Evolutionary conservation across 2,888 invertebrate genomes (phyloP).

Genomic region (Nemotelus nigrinus): DNA sequence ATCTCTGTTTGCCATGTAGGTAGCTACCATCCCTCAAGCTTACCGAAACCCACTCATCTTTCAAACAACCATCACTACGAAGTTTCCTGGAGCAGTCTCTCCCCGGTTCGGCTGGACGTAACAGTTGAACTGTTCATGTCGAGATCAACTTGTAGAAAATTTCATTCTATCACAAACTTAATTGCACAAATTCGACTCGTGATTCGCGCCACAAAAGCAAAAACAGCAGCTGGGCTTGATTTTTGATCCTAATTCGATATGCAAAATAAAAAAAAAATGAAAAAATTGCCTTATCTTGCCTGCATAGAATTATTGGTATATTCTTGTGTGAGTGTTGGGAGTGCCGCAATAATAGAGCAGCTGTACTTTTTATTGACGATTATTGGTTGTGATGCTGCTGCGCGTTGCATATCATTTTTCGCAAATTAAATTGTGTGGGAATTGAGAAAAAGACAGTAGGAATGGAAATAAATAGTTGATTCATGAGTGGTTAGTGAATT

Average conservation of each 20-base stretch:
- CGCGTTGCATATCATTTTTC: not conserved
- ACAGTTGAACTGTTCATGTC: not conserved
- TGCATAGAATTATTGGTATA: not conserved
- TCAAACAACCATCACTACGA: too few species aligned
- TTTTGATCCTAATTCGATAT: not conserved
- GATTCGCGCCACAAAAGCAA: slow-evolving; percentile 3
- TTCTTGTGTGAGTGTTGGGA: too few species aligned
- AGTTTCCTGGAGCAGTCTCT: too few species aligned
- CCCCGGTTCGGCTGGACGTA: not conserved
- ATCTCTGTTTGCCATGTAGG: slow-evolving; percentile 15
- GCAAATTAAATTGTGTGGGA: not conserved
- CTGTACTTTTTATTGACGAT: not conserved
- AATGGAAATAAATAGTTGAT: too few species aligned
- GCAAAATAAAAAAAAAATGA: not conserved
- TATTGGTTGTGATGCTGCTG: not conserved
- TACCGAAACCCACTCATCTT: too few species aligned
- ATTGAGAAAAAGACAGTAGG: not conserved
- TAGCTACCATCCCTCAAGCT: not conserved
- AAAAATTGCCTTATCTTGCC: not conserved
- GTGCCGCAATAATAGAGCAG: not conserved
- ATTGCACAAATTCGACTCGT: slow-evolving; percentile 46
- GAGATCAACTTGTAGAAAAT: slow-evolving; percentile 38
- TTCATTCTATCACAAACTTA: slow-evolving; percentile 43
- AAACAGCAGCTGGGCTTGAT: not conserved
- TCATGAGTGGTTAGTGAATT: too few species aligned